These are phyloP conservation scores for Conopomorpha cramerella DNA, from an alignment of 1,140 invertebrate species.

Conservation along the genomic window DNA sequence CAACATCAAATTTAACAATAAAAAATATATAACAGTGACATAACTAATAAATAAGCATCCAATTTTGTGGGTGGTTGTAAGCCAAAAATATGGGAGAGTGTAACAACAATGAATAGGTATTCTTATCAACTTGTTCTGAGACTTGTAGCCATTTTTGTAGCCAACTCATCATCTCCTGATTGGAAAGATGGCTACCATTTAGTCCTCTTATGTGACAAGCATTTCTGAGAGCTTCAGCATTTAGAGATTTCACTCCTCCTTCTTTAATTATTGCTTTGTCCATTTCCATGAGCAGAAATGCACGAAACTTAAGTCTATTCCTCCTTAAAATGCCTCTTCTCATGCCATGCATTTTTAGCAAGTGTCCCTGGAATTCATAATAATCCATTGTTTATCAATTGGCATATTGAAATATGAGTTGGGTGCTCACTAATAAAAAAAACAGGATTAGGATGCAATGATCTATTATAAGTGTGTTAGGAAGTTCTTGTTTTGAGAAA, in stretches of 20 bases:
- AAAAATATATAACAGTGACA: no score
- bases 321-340: conserved; percentile 60
- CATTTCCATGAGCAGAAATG: conserved; percentile 67
- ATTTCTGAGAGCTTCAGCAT: conserved; percentile 63
- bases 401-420: no score
- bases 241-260: conserved; percentile 65
- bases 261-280: no score
- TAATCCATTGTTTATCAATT: no score
- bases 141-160: conserved; percentile 71
- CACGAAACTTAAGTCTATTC: conserved; percentile 64
- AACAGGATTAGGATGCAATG: no score
- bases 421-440: no score
- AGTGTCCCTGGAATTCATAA: conserved; percentile 67
- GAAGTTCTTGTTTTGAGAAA: no score
- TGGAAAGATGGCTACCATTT: no score
- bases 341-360: conserved; percentile 69
- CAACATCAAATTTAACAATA: no score
- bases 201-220: conserved; percentile 65
- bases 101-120: conserved; percentile 71
- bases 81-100: conserved; percentile 77
- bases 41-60: conserved; percentile 63
- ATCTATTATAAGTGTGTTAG: no score
- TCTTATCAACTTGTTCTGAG: conserved; percentile 63
- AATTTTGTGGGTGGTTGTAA: conserved; percentile 77
- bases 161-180: conserved; percentile 70